phyloP scores from a whole-genome alignment of 2,888 invertebrate genomes.

The Herminia tarsipennalis region DNA sequence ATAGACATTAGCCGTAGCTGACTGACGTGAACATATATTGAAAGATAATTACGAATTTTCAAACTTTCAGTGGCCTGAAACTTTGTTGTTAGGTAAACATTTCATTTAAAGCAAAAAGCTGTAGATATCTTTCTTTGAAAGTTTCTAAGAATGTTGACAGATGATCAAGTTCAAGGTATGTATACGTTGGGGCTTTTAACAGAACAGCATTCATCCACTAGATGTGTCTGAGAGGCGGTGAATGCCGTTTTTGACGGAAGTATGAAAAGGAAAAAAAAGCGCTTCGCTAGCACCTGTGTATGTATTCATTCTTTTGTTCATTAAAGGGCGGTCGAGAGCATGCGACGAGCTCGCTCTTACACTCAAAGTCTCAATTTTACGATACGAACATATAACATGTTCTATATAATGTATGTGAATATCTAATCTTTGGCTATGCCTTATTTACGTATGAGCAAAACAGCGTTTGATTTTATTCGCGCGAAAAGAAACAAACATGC shows the following conservation, averaged over 20 bases:
- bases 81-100: conserved; percentile 8
- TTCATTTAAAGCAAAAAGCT: conserved; percentile 4
- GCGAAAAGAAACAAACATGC: too few relatives aligned
- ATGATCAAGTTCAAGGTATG: conserved; percentile 34
- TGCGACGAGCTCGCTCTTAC: conserved; percentile 33
- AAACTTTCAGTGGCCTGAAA: conserved; percentile 4
- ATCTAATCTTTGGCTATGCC: too few relatives aligned
- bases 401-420: conserved; percentile 4
- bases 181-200: conserved; percentile 48
- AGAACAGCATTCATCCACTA: conserved; percentile 59
- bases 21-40: conserved; percentile 20
- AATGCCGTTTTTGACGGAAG: conserved; percentile 64
- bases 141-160: conserved; percentile 10
- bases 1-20: conserved; percentile 14
- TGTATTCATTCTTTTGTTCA: conserved; percentile 71
- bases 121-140: conserved; percentile 5
- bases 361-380: conserved; percentile 31
- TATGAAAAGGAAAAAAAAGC: conserved; percentile 66
- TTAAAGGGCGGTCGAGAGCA: conserved; percentile 54
- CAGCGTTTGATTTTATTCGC: too few relatives aligned
- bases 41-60: conserved; percentile 19
- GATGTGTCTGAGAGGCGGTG: conserved; percentile 58
- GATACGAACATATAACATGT: conserved; percentile 15
- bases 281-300: conserved; percentile 60
- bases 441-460: too few relatives aligned